Percentiles rank a stretch among this genome's conserved stretches.
Evolutionary conservation across 2,797 vertebrate genomes (phyloP).

Genomic region (Pterois miles): DNA sequence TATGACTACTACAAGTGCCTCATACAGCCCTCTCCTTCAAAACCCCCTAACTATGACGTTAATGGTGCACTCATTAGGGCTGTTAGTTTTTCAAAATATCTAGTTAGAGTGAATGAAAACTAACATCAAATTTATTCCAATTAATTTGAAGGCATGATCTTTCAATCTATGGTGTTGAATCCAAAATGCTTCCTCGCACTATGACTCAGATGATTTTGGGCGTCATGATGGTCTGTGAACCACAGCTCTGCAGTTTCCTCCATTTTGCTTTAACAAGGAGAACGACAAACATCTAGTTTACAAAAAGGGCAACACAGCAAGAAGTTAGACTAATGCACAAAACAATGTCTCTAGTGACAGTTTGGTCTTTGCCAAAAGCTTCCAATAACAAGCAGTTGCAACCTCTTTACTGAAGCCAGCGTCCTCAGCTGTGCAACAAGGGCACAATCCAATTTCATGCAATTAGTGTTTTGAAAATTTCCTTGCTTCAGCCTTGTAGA

Average conservation of each 20-base stretch:
- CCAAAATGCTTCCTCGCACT: not conserved
- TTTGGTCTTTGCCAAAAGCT: slow-evolving; percentile 18
- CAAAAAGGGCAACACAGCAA: not conserved
- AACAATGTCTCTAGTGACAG: not conserved
- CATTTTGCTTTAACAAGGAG: not conserved
- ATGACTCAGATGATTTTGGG: not conserved
- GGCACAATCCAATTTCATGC: slow-evolving; percentile 38
- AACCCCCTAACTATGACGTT: not conserved
- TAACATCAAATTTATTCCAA: not conserved
- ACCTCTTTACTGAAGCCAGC: slow-evolving; percentile 16
- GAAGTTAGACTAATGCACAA: slow-evolving; percentile 3
- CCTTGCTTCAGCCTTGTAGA: slow-evolving; percentile 10
- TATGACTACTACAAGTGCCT: no score
- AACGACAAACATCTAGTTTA: not conserved
- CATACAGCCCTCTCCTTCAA: no score
- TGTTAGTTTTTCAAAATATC: not conserved
- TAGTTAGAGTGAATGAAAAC: not conserved
- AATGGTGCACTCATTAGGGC: not conserved
- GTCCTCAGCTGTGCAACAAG: slow-evolving; percentile 25
- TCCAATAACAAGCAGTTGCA: slow-evolving; percentile 10
- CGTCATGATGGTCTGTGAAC: not conserved
- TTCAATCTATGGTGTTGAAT: not conserved
- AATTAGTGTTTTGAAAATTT: slow-evolving; percentile 35
- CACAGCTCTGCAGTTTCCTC: not conserved
- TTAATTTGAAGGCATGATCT: not conserved